A percentile compares a stretch with the other conserved stretches of the same genome.
Evolutionary conservation across 2,113 vertebrate genomes (phyloP).

Genomic region (Myocastor coypus): DNA sequence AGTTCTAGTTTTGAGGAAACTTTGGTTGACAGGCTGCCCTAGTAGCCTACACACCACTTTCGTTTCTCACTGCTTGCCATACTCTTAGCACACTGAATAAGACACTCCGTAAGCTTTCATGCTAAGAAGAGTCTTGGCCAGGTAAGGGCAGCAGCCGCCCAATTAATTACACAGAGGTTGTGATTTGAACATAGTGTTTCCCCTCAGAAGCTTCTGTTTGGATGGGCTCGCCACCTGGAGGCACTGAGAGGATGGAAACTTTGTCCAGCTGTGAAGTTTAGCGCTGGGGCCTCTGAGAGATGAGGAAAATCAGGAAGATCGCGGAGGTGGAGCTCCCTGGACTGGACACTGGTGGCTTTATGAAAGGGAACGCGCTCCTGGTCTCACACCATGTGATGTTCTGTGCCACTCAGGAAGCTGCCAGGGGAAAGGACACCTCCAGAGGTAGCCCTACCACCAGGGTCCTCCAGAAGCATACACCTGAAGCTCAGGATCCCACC

Average conservation of each 20-base stretch:
- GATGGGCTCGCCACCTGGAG: no score
- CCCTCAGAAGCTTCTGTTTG: not conserved
- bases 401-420: no score
- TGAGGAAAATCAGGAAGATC: not conserved
- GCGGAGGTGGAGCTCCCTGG: not conserved
- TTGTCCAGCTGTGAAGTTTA: not conserved
- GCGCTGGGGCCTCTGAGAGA: no score
- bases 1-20: not conserved
- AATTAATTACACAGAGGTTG: not conserved
- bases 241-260: not conserved
- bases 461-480: not conserved
- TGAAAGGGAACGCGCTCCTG: not conserved
- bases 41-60: not conserved
- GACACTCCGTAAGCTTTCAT: not conserved
- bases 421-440: not conserved
- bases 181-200: not conserved
- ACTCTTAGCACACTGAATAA: not conserved
- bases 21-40: not conserved
- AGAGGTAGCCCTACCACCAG: not conserved
- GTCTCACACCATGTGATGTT: no score
- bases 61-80: not conserved
- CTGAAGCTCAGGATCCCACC: not conserved
- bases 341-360: not conserved
- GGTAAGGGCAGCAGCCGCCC: not conserved
- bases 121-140: not conserved